Base-by-base conservation (phyloP, 1,140 invertebrate genomes). In the Sogatella furcifera region DNA sequence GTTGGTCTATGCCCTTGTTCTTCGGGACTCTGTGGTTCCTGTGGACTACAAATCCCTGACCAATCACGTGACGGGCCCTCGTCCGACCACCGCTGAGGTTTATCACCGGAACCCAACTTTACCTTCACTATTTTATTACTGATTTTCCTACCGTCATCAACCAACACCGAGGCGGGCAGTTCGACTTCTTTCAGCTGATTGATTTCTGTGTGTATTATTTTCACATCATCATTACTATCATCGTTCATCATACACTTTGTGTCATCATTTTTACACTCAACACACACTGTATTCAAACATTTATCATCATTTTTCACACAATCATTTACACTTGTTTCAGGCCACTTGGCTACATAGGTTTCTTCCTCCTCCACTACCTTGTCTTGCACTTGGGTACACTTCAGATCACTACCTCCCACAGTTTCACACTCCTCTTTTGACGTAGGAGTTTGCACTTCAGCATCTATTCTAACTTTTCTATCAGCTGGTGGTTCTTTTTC, bases 11-110 rank as follows among this genome's bases (percentile, higher is more conserved):
- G 21, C n/a, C 24, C 42, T 4, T 13, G 14, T 61, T 72, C 61
- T 62, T 74, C 76, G 5, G 79, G 78, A 69, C 77, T 80, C 17
- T 77, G 71, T 10, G 78, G 76, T 41, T 80, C 76, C 56, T 79
- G 79, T 14, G 44, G 53, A 49, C 56, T 53, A 13, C 52, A 67
- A 60, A 53, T 65, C 43, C 21, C 64, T 63, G 28, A 63, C 64
- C 70, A 15, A 49, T 57, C 38, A 53, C 38, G 54, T 28, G 38
- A 54, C 28, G 55, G 42, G 38, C 59, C 55, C 19, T 59, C 57
- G 22, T 60, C 58, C 14, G 58, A 60, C 58, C 58, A 60, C 11
- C 58, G n/a, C 19, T 60, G n/a, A 31, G 24, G 34, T 21, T 34
- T 42, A 9, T 54, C 44, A 13, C 52, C 28, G 1, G 22, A 15